A percentile compares a stretch with the other conserved stretches of the same genome.
These are phyloP conservation scores for Neopipo cinnamomea DNA, from an alignment of 2,113 vertebrate genomes.

Conservation along the genomic window DNA sequence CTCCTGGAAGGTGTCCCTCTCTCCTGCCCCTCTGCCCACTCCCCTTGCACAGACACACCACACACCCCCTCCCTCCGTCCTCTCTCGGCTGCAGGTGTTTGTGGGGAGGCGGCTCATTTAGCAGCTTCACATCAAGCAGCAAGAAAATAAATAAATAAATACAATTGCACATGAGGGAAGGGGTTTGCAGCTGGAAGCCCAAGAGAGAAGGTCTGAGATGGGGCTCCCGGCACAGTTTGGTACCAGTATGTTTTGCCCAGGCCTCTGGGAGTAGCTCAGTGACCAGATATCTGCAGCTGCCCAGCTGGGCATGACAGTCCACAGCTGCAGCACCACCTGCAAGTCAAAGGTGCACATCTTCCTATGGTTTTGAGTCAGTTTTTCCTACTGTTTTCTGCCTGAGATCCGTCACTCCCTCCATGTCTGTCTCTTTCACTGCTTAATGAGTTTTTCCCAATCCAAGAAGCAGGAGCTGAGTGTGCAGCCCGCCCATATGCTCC, in stretches of 20 bases:
- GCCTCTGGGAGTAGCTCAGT: neutral
- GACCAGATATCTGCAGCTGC: neutral
- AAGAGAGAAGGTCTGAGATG: neutral
- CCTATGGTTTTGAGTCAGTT: neutral
- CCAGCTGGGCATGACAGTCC: neutral
- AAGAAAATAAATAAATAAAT: conserved; percentile 67
- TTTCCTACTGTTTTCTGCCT: neutral
- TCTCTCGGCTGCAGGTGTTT: fast-evolving
- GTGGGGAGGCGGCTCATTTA: neutral
- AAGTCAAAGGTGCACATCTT: neutral
- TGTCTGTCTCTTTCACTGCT: neutral
- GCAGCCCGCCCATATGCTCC: neutral
- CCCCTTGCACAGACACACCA: neutral
- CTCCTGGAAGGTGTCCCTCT: neutral
- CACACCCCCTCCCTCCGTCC: neutral
- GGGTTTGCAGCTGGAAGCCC: conserved; percentile 5
- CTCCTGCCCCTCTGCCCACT: neutral
- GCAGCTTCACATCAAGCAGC: conserved; percentile 41
- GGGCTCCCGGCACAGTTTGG: neutral
- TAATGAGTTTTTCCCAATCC: neutral
- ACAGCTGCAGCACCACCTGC: neutral
- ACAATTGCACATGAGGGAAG: neutral
- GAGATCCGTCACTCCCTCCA: neutral
- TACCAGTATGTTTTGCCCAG: neutral
- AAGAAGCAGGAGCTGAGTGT: neutral